Evolutionary conservation across 2,888 invertebrate species (phyloP), one percentile per base, ranked within the genome.

Genomic region (Tipula unca): DNA sequence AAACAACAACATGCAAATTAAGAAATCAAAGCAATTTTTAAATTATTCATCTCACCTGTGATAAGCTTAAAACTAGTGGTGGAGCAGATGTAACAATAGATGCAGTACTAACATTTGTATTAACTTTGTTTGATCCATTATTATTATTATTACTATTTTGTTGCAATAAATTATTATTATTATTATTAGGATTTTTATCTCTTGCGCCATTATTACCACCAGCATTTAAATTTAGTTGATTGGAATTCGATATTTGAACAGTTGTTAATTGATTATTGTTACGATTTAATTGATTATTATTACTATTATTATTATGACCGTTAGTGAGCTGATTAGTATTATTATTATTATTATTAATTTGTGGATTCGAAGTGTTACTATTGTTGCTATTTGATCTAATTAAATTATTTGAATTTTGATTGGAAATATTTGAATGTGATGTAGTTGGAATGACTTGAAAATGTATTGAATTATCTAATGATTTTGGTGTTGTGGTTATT

Each of bases 31-130:
- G 1, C 69, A 25, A 69, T 20, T 39, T 25, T 39, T 6, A 84
- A 84, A 84, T 20, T 10, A 39, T 36, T 84, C 17, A 17, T 69
- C 69, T 69, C 69, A 88, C 88, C 90, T 95, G 96, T 87, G 96
- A 96, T 87, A 97, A 92, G 89, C 96, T 96, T 88, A 97, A 92
- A 87, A 97, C 95, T 89, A 96, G 91, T 14, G 94, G 94, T 87
- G 94, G 92, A 14, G 91, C 90, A n/a, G 88, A 88, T 84, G 88
- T 87, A 84, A 88, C 87, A 69, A 86, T 87, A 48, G 88, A 87
- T n/a, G 88, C 87, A 87, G 87, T 87, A 82, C 86, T 86, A 87
- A 25, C 85, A 25, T 36, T 85, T n/a, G 42, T 85, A 85, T 42
- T 85, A 39, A 85, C 25, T 5, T 42, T 17, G 35, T 83, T 83